phyloP scores from a whole-genome alignment of 2,113 vertebrate genomes.

The Panurus biarmicus region DNA sequence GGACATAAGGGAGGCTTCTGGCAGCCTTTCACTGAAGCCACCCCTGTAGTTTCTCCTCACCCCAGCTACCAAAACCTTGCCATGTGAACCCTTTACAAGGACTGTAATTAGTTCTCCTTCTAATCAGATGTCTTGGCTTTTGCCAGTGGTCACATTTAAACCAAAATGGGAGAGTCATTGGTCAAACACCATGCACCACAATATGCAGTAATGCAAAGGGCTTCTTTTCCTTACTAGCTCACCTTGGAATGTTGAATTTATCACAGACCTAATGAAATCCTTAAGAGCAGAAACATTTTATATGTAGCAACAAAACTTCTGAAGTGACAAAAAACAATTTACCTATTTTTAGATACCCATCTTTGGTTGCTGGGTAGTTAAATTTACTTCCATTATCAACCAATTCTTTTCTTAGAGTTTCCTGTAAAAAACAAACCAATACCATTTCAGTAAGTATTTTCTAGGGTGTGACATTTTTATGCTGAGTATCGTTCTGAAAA shows the following conservation, averaged over 20 bases:
- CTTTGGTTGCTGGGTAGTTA: slow-evolving; percentile 49
- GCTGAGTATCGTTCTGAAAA: neutral
- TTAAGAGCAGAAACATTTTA: neutral
- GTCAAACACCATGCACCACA: neutral
- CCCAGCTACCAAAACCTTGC: neutral
- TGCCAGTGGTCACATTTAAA: neutral
- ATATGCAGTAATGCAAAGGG: neutral
- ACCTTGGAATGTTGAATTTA: neutral
- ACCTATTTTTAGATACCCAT: slow-evolving; percentile 73
- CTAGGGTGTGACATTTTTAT: neutral
- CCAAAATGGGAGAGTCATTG: neutral
- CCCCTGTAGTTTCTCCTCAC: neutral
- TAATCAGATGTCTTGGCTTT: neutral
- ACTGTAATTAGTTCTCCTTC: neutral
- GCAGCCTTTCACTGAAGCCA: neutral
- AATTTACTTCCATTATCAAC: neutral
- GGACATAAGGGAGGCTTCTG: neutral
- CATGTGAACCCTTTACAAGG: neutral
- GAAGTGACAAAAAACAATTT: neutral
- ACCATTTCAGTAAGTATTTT: neutral
- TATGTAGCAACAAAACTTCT: neutral
- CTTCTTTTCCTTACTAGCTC: neutral
- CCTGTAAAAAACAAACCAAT: slow-evolving; percentile 24
- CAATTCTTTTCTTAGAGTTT: neutral
- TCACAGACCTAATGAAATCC: neutral